Conservation (phyloP, 2,888 invertebrate genomes). For the Dioctria rufipes region DNA sequence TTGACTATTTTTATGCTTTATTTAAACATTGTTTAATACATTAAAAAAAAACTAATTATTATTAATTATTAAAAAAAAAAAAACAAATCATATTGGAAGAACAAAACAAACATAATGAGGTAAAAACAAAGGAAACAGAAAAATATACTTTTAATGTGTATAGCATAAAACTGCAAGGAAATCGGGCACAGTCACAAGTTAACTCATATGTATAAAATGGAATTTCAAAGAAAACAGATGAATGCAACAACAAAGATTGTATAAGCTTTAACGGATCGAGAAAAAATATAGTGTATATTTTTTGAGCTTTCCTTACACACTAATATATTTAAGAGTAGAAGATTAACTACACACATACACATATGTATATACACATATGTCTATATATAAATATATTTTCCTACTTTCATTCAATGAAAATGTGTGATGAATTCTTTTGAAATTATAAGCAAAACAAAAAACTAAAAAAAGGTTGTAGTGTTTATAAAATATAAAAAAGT, state of each 20-base stretch:
- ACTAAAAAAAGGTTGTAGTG: not conserved
- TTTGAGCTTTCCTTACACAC: not conserved
- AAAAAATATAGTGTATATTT: not conserved
- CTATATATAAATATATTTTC: not conserved
- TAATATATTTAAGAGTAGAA: too few relatives aligned
- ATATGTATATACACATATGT: not conserved
- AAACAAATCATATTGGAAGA: too few relatives aligned
- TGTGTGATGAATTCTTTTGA: not conserved
- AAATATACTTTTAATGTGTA: too few relatives aligned
- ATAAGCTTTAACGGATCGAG: not conserved
- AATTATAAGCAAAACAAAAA: too few relatives aligned
- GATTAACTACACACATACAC: too few relatives aligned
- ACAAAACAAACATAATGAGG: too few relatives aligned
- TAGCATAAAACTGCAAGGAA: not conserved
- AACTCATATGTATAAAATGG: not conserved
- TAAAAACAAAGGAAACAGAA: too few relatives aligned
- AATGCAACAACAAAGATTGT: not conserved
- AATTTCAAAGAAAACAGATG: not conserved
- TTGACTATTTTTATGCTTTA: not conserved
- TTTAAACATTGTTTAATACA: not conserved
- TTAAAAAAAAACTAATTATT: too few relatives aligned
- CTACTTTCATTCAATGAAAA: too few relatives aligned
- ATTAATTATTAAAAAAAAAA: too few relatives aligned
- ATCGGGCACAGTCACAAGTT: constrained; percentile 7
- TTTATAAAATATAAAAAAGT: not conserved